Conservation (phyloP, 2,797 vertebrate genomes). For the Xerus rutilus region DNA sequence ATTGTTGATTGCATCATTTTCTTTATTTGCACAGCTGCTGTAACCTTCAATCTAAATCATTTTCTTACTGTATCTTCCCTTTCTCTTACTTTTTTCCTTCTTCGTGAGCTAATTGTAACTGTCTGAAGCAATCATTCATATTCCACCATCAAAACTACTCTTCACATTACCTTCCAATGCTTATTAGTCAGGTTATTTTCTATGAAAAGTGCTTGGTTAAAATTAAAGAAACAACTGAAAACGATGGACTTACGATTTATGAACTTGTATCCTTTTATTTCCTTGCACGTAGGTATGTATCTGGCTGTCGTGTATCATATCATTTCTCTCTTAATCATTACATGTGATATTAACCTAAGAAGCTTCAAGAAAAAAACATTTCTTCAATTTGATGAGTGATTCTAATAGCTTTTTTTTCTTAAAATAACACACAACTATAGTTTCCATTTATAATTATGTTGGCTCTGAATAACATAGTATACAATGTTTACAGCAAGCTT, state of each 20-base stretch:
- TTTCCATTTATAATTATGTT: conserved; percentile 34
- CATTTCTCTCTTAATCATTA: not conserved
- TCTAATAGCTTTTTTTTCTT: not conserved
- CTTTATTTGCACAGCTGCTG: conserved; percentile 81
- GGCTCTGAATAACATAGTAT: not conserved
- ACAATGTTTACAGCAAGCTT: not conserved
- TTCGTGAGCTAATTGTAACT: conserved; percentile 62
- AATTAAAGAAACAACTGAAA: conserved; percentile 77
- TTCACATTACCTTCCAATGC: conserved; percentile 56
- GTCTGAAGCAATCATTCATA: conserved; percentile 81
- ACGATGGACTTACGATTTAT: conserved; percentile 67
- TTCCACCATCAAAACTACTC: conserved; percentile 62
- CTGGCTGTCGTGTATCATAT: not conserved
- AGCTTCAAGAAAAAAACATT: not conserved
- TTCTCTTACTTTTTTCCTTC: not conserved
- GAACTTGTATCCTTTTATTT: conserved; percentile 5
- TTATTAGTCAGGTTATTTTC: conserved; percentile 78
- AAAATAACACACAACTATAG: not conserved
- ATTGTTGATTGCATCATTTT: conserved; percentile 75
- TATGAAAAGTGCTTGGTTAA: conserved; percentile 57
- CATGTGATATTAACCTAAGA: not conserved
- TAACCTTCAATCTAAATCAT: conserved; percentile 76
- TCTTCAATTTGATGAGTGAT: conserved; percentile 1
- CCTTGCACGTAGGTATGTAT: not conserved
- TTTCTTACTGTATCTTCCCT: conserved; percentile 69